Percentiles rank a stretch among this genome's conserved stretches.
These are phyloP conservation scores for Mastomys coucha DNA, from an alignment of 2,113 vertebrate genomes.

Conservation along the genomic window DNA sequence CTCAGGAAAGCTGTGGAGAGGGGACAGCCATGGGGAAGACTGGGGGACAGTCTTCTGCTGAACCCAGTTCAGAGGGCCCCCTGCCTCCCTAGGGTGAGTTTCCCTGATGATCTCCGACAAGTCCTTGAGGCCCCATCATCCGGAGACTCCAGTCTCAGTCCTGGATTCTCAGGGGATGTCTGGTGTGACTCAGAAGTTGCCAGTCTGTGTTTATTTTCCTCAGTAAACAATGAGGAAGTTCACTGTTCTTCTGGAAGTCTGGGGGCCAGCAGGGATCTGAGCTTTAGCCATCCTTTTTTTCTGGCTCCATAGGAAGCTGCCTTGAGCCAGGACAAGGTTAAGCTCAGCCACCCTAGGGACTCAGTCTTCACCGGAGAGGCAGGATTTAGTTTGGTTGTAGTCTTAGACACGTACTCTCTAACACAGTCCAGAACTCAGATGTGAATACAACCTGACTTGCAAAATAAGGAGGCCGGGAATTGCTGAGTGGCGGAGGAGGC, in stretches of 20 bases:
- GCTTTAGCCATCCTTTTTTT: not conserved
- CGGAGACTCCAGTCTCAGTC: not conserved
- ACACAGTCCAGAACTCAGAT: not conserved
- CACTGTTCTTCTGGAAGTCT: not conserved
- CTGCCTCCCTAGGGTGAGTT: not conserved
- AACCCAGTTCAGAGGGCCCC: fast-evolving
- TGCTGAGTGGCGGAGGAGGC: not conserved
- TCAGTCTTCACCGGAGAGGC: fast-evolving
- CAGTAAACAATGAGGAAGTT: not conserved
- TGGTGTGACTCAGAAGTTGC: not conserved
- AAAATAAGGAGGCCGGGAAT: not conserved
- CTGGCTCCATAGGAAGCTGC: not conserved
- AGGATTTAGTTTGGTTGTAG: not conserved
- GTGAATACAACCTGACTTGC: not conserved
- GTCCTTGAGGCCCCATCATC: not conserved
- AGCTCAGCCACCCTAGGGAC: not conserved
- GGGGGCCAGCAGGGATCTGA: not conserved
- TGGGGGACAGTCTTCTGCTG: not conserved
- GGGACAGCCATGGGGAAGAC: not conserved
- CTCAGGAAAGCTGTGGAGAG: not conserved
- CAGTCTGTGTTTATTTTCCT: not conserved
- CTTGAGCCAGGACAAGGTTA: not conserved
- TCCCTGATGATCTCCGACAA: not conserved
- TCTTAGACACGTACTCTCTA: not conserved
- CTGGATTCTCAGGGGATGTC: not conserved